Base-by-base conservation (phyloP, 2,113 vertebrate species). In the Dipodomys merriami region DNA sequence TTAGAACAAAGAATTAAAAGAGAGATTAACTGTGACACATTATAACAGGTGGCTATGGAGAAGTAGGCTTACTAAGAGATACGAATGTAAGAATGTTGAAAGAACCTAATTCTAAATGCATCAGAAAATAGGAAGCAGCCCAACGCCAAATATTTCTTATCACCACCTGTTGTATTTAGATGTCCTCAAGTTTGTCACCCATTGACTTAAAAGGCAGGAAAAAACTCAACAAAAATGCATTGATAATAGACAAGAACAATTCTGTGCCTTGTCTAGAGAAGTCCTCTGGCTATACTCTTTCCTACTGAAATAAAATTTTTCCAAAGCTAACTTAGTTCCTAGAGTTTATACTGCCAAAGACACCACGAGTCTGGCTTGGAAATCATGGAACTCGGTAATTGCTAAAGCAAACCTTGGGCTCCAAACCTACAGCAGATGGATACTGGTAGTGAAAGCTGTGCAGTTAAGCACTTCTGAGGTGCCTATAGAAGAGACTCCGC, bases 381-480 rank as follows among this genome's bases (percentile, higher is more conserved):
- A 93, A 95, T 1, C 27, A 82, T 11, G 46, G 57, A 67, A 19
- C 27, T 64, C 77, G 69, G 81, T 33, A 85, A 82, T 84, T 93
- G 1, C 67, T 89, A 64, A 73, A 35, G 57, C 67, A 89, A 92
- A 81, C 13, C n/a, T 10, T 65, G 64, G 57, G 33, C 79, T 94
- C 62, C 39, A 96, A 84, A 67, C 20, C 16, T 62, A 25, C 7
- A 94, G 35, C 85, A 91, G 82, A 96, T 94, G 82, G 90, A 93
- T 87, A 16, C 33, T 1, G 12, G 53, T 64, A 16, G 29, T 81
- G 73, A 78, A 60, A 91, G 13, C 29, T 77, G 25, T 33, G 6
- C 30, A 25, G 53, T 30, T 53, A 64, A 10, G 25, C 53, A 35
- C 20, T 73, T 89, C n/a, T 49, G 16, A 78, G 12, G 10, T 67